Percentiles rank a stretch among this genome's conserved stretches.
These are phyloP conservation scores for Sycobia sp. DNA, from an alignment of 1,140 invertebrate species.

Conservation along the genomic window DNA sequence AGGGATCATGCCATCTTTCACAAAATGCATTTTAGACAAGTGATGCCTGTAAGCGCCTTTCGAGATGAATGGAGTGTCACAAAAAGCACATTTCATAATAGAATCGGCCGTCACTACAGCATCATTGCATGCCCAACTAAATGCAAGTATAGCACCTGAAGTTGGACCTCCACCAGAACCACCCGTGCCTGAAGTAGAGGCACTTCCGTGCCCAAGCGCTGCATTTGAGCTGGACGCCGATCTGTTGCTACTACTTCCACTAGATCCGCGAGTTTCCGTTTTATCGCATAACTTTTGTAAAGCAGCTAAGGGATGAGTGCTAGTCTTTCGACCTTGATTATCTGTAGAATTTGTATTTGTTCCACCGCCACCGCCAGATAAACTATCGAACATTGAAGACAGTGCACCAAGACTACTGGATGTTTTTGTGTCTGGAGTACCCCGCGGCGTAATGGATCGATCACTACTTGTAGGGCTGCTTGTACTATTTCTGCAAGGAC, in stretches of 20 bases:
- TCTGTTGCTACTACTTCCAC: slow-evolving; percentile 37
- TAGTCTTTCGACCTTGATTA: slow-evolving; percentile 67
- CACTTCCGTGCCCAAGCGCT: slow-evolving; percentile 40
- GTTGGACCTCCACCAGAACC: slow-evolving; percentile 62
- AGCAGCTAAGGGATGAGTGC: slow-evolving; percentile 87
- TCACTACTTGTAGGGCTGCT: slow-evolving; percentile 75
- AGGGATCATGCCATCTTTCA: slow-evolving; percentile 86
- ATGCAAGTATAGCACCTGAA: slow-evolving; percentile 83
- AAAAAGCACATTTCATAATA: slow-evolving; percentile 94
- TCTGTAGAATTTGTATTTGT: slow-evolving; percentile 55
- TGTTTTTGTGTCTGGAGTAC: slow-evolving; percentile 73
- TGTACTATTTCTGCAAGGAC: slow-evolving; percentile 68
- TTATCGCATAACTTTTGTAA: slow-evolving; percentile 94
- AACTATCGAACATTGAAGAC: slow-evolving; percentile 87
- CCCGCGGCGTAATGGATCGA: slow-evolving; percentile 71
- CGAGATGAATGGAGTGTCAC: slow-evolving; percentile 94
- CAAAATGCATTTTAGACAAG: slow-evolving; percentile 94
- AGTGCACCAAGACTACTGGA: slow-evolving; percentile 78
- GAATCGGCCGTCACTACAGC: slow-evolving; percentile 84
- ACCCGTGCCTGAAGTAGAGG: slow-evolving; percentile 36
- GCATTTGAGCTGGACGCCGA: slow-evolving; percentile 41
- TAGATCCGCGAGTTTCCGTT: slow-evolving; percentile 73
- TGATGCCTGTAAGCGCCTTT: slow-evolving; percentile 97
- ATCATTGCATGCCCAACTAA: slow-evolving; percentile 93
- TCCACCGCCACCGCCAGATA: slow-evolving; percentile 67